Evolutionary conservation across 2,797 vertebrate species (phyloP).

Genomic region (Mormyrus hasselquistii): DNA sequence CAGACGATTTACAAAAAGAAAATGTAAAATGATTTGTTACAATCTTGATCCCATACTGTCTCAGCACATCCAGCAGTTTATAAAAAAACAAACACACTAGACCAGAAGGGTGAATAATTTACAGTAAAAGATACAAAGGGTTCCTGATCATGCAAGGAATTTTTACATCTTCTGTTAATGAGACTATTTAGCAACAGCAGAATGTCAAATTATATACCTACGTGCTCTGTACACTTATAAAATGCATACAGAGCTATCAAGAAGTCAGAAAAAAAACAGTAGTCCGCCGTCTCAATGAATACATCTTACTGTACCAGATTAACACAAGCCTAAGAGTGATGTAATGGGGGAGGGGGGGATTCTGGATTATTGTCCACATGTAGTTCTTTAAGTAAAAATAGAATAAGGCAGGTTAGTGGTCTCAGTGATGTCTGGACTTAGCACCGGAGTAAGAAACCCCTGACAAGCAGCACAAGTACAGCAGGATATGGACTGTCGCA

Average conservation of each 20-base stretch:
- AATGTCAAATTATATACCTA: constrained; percentile 86
- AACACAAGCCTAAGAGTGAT: constrained; percentile 69
- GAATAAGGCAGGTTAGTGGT: constrained; percentile 79
- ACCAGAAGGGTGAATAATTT: constrained; percentile 91
- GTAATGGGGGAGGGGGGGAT: constrained; percentile 69
- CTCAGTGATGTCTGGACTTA: constrained; percentile 68
- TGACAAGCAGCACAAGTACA: constrained; percentile 58
- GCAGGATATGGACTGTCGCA: constrained; percentile 58
- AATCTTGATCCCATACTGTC: constrained; percentile 80
- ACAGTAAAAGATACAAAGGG: constrained; percentile 79
- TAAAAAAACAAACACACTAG: constrained; percentile 45
- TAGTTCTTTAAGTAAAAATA: constrained; percentile 64
- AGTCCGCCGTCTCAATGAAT: constrained; percentile 77
- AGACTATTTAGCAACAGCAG: constrained; percentile 78
- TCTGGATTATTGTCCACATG: constrained; percentile 64
- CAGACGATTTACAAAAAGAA: constrained; percentile 95
- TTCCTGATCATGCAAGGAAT: constrained; percentile 83
- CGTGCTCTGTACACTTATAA: constrained; percentile 90
- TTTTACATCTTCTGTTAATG: constrained; percentile 97
- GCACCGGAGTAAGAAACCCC: constrained; percentile 68
- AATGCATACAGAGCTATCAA: constrained; percentile 79
- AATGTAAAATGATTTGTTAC: constrained; percentile 65
- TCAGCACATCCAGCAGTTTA: constrained; percentile 66
- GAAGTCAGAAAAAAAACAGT: constrained; percentile 67
- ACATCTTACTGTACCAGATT: constrained; percentile 69